Conservation (phyloP, 2,113 vertebrate genomes). For the Piaya cayana region DNA sequence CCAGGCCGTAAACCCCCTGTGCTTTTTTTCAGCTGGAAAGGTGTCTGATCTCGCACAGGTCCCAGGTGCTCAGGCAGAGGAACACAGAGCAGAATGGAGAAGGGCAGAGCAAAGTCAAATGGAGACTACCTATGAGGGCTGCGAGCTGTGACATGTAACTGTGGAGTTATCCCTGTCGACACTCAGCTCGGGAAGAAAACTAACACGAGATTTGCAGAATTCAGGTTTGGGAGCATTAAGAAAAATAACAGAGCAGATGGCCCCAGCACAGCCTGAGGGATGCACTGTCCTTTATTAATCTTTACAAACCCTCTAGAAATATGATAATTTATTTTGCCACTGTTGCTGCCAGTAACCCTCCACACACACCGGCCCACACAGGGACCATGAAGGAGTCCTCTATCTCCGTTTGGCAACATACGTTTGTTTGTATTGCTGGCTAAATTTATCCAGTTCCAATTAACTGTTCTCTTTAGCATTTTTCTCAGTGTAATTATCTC, state of each 20-base stretch:
- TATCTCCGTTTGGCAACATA: conserved; percentile 24
- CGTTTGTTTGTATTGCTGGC: conserved; percentile 48
- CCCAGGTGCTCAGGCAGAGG: neutral
- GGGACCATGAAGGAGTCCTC: neutral
- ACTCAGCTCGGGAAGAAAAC: neutral
- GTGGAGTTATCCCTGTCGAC: neutral
- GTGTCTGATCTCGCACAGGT: neutral
- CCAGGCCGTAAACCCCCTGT: neutral
- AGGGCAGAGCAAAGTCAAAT: neutral
- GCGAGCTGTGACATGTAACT: rapidly evolving
- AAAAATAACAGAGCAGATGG: conserved; percentile 22
- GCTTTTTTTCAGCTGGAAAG: neutral
- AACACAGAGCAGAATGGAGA: rapidly evolving
- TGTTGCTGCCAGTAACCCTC: neutral
- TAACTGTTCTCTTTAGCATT: conserved; percentile 56
- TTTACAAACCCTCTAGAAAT: neutral
- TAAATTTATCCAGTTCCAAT: conserved; percentile 58
- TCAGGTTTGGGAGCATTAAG: neutral
- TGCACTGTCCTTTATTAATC: conserved; percentile 16
- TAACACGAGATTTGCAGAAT: neutral
- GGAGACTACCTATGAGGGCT: rapidly evolving
- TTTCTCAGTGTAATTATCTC: conserved; percentile 49
- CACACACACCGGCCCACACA: neutral
- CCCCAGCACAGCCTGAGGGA: neutral
- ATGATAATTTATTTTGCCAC: neutral